These are phyloP conservation scores for Aspidiotus rigidus DNA, from an alignment of 2,888 invertebrate genomes.

Conservation along the genomic window DNA sequence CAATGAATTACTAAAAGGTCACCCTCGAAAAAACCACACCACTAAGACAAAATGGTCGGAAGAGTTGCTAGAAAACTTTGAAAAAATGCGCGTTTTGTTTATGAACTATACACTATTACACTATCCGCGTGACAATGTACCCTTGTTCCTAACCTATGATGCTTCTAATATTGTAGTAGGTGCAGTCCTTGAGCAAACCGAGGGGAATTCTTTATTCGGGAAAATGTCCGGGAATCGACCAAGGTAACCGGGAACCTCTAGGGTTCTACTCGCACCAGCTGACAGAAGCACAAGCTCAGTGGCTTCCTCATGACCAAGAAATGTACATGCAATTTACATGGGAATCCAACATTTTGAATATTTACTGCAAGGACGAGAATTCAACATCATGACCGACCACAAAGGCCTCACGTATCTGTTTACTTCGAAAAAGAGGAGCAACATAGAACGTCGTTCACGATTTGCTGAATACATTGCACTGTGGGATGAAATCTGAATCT, in stretches of 20 bases:
- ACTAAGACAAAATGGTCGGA: background rate
- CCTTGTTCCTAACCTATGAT: too few species aligned
- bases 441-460: slow-evolving; percentile 14
- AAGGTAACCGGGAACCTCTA: background rate
- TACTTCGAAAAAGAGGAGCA: slow-evolving; percentile 19
- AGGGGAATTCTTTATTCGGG: too few species aligned
- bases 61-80: background rate
- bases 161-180: background rate
- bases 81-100: background rate
- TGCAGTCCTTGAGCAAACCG: background rate
- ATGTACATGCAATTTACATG: slow-evolving; percentile 4
- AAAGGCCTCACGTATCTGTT: slow-evolving; percentile 32
- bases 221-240: too few species aligned
- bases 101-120: background rate
- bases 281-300: too few species aligned
- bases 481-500: too few species aligned
- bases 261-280: background rate
- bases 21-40: background rate
- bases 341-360: slow-evolving; percentile 28
- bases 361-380: slow-evolving; percentile 35
- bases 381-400: slow-evolving; percentile 35
- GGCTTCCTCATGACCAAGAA: too few species aligned
- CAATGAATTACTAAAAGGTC: slow-evolving; percentile 4
- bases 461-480: slow-evolving; percentile 26
- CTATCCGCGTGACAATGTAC: background rate